Evolutionary conservation across 1,140 invertebrate species (phyloP), one percentile per base, ranked within the genome.

Genomic region (Ooceraea biroi): DNA sequence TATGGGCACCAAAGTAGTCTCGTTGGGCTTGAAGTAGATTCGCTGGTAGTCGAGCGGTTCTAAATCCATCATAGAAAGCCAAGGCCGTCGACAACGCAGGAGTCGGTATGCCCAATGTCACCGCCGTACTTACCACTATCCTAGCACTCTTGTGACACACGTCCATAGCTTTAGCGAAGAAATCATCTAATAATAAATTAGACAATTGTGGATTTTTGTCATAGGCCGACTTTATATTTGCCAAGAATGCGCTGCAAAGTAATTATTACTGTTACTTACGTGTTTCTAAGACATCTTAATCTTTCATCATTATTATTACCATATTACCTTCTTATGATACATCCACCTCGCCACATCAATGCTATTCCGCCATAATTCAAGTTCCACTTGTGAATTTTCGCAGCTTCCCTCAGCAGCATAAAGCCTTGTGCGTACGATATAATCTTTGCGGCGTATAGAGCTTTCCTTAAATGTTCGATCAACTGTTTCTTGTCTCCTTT

Each of bases 351-450:
- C 99, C 99, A 99, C 99, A 99, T 99, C 0, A 99, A 95, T 17
- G 99, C 99, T 90, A 99, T 99, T 50, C 97, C 98, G 65, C 99
- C 99, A 91, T 99, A 99, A 94, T 99, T 99, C 17, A 99, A 95
- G 76, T 98, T 97, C 99, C 99, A 99, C 0, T 97, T 96, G 88
- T 98, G 97, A 78, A 97, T 95, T 90, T 97, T 97, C 0, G 98
- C 98, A 30, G 99, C 99, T 94, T 99, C 98, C 61, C 98, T 95
- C 88, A 99, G 95, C 65, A 99, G 94, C 99, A 99, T 99, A 92
- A 99, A 99, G 0, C 99, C 99, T 95, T 99, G 99, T 0, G 99
- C 98, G 91, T 99, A 99, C 0, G 98, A 99, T 58, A 99, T 98
- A 85, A 99, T 99, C 95, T 99, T 99, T 48, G 98, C 98, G 3